These are phyloP conservation scores for Ivindomyrus marchei DNA, from an alignment of 2,113 vertebrate species.

Conservation along the genomic window DNA sequence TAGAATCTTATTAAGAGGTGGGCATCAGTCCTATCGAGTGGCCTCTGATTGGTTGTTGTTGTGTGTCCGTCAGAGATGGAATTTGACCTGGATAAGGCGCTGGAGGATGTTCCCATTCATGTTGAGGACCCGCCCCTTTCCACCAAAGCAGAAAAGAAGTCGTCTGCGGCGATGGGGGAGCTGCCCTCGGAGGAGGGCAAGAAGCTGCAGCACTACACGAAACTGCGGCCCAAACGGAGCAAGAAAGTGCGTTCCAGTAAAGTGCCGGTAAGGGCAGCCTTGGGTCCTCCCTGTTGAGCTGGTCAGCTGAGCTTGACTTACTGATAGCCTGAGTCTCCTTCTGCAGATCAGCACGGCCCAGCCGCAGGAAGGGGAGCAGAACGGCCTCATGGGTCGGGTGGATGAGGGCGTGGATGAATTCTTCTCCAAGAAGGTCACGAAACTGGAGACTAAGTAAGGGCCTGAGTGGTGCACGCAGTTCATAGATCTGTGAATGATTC, in stretches of 20 bases:
- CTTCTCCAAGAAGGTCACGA: conserved; percentile 93
- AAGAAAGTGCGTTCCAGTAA: conserved; percentile 85
- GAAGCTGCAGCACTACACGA: conserved; percentile 94
- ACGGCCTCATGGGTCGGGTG: conserved; percentile 88
- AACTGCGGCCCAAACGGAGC: conserved; percentile 82
- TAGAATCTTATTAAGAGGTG: not conserved
- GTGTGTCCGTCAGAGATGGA: conserved; percentile 78
- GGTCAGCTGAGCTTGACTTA: conserved; percentile 4
- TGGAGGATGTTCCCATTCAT: conserved; percentile 85
- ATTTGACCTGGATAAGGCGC: conserved; percentile 92
- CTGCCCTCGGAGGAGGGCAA: conserved; percentile 87
- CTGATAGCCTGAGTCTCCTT: conserved; percentile 27
- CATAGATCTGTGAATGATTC: not conserved
- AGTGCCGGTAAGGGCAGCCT: conserved; percentile 70
- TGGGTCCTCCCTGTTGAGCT: no score
- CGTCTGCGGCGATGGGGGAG: conserved; percentile 70
- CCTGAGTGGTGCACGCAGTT: not conserved
- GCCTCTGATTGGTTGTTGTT: conserved; percentile 3
- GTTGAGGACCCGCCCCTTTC: conserved; percentile 69
- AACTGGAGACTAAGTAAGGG: conserved; percentile 73
- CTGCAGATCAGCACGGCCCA: conserved; percentile 64
- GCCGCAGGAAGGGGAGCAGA: conserved; percentile 84
- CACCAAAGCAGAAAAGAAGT: conserved; percentile 64
- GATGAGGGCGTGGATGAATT: conserved; percentile 97
- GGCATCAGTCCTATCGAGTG: not conserved